phyloP scores from a whole-genome alignment of 2,888 invertebrate genomes.

The Drosophila emarginata region DNA sequence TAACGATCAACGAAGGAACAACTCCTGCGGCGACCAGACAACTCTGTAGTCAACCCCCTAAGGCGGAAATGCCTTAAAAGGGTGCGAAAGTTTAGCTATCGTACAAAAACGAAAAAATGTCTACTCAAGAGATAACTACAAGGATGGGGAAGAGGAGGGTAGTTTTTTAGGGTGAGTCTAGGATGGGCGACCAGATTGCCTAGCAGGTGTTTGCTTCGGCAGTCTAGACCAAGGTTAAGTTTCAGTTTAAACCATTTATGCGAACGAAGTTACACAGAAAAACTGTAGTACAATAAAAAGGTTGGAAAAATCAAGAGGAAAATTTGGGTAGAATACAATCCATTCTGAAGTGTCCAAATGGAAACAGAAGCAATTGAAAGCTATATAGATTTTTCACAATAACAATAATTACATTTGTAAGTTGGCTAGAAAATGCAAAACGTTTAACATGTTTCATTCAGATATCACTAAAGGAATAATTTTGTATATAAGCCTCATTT shows the following conservation, averaged over 20 bases:
- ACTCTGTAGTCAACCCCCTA: slow-evolving; percentile 51
- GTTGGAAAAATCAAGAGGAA: too few relatives aligned
- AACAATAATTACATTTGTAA: too few relatives aligned
- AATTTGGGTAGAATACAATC: too few relatives aligned
- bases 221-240: slow-evolving; percentile 27
- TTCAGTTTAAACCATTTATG: slow-evolving; percentile 15
- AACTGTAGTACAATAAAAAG: too few relatives aligned
- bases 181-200: slow-evolving; percentile 57
- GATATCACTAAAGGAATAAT: too few relatives aligned
- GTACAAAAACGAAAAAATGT: slow-evolving; percentile 18
- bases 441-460: too few relatives aligned
- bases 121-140: slow-evolving; percentile 16
- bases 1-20: slow-evolving; percentile 70
- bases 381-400: too few relatives aligned
- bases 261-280: not conserved
- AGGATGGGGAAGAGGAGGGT: slow-evolving; percentile 1
- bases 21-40: slow-evolving; percentile 62
- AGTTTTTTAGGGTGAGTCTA: slow-evolving; percentile 45
- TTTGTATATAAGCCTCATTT: too few relatives aligned
- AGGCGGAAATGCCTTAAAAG: slow-evolving; percentile 54
- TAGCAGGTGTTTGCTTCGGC: slow-evolving; percentile 49
- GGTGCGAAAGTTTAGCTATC: slow-evolving; percentile 70
- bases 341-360: too few relatives aligned
- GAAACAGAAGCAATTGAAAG: too few relatives aligned
- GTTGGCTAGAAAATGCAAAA: too few relatives aligned